Evolutionary conservation across 2,113 vertebrate genomes (phyloP).

Genomic region (Martes martes): DNA sequence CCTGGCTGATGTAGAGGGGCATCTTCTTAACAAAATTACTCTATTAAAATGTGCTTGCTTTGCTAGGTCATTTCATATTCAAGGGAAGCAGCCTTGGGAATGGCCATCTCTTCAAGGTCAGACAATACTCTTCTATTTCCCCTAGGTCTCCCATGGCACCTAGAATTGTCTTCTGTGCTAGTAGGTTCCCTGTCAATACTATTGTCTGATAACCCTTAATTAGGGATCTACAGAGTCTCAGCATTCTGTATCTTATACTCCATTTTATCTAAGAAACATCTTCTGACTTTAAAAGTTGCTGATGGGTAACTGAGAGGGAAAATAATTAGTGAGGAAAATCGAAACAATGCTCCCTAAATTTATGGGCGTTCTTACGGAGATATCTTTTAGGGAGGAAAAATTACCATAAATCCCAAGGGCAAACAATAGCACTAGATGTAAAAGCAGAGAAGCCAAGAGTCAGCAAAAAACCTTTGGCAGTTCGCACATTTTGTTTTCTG

Average conservation of each 20-base stretch:
- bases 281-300: slow-evolving; percentile 57
- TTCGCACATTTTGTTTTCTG: neutral
- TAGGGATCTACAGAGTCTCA: neutral
- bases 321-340: slow-evolving; percentile 53
- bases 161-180: neutral
- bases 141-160: neutral
- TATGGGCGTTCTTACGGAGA: slow-evolving; percentile 38
- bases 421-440: neutral
- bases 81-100: neutral
- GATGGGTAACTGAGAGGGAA: slow-evolving; percentile 25
- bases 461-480: slow-evolving; percentile 36
- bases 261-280: neutral
- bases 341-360: slow-evolving; percentile 42
- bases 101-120: neutral
- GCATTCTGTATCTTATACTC: neutral
- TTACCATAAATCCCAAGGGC: slow-evolving; percentile 51
- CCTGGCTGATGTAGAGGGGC: neutral
- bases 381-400: slow-evolving; percentile 22
- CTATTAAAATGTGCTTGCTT: neutral
- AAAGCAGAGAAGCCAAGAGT: slow-evolving; percentile 30
- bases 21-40: neutral
- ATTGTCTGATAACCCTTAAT: neutral
- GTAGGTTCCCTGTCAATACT: neutral
- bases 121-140: neutral
- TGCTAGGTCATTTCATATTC: neutral